These are phyloP conservation scores for Oxygymnocypris stewartii DNA, from an alignment of 2,113 vertebrate genomes.

Conservation along the genomic window DNA sequence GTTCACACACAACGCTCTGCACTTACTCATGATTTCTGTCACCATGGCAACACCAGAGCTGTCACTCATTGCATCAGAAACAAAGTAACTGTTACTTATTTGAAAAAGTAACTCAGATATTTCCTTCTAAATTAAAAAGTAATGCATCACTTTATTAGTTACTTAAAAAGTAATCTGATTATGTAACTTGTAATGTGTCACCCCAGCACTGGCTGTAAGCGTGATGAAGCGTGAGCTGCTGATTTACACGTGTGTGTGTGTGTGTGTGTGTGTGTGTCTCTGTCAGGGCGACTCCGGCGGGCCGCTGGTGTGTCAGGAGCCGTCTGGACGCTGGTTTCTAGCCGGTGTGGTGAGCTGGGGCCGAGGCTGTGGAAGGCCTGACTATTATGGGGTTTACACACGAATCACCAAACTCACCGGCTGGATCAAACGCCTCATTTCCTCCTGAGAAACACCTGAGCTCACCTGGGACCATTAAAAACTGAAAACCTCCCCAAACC, in stretches of 20 bases:
- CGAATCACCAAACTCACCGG: conserved; percentile 83
- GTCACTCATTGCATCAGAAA: too few species aligned
- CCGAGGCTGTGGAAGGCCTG: conserved; percentile 82
- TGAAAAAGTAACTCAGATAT: too few species aligned
- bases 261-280: not conserved
- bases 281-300: conserved; percentile 90
- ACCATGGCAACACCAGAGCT: too few species aligned
- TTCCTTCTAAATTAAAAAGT: too few species aligned
- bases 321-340: conserved; percentile 91
- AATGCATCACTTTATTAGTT: too few species aligned
- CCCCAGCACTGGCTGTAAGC: too few species aligned
- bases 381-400: conserved; percentile 90
- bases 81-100: too few species aligned
- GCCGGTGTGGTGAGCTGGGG: conserved; percentile 95
- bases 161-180: too few species aligned
- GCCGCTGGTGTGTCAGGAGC: conserved; percentile 86
- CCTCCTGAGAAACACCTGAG: conserved; percentile 58
- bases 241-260: not conserved
- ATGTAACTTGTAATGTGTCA: too few species aligned
- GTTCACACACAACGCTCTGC: too few species aligned
- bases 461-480: not conserved
- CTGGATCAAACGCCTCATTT: conserved; percentile 80
- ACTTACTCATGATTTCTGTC: too few species aligned
- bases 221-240: too few species aligned
- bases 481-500: not conserved